Percentiles rank a stretch among this genome's conserved stretches.
Conservation (phyloP, 2,113 vertebrate species). For the Aviceda subcristata region DNA sequence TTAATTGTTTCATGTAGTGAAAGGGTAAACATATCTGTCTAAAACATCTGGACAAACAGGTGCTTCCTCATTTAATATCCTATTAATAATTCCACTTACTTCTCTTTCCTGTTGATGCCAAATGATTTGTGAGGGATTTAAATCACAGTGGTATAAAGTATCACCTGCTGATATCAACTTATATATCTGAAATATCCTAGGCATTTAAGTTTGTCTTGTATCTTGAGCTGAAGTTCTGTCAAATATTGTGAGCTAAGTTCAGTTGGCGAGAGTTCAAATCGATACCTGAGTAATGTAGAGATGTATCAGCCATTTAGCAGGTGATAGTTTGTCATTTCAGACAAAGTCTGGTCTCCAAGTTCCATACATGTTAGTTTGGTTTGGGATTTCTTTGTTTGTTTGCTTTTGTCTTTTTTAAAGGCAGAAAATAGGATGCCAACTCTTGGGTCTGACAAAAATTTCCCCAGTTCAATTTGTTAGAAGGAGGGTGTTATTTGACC, state of each 20-base stretch:
- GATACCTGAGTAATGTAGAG: neutral
- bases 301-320: neutral
- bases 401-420: neutral
- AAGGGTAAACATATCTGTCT: neutral
- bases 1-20: neutral
- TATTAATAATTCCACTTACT: conserved; percentile 24
- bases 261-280: neutral
- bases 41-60: conserved; percentile 45
- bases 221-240: neutral
- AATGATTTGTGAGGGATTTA: conserved; percentile 31
- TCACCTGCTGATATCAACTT: conserved; percentile 24
- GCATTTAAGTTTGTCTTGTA: neutral
- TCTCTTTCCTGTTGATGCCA: neutral
- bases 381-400: neutral
- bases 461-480: neutral
- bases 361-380: neutral
- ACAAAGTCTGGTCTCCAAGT: neutral
- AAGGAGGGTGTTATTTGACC: neutral
- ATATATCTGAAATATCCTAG: neutral
- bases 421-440: neutral
- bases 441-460: neutral
- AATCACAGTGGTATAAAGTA: neutral
- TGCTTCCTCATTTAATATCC: neutral
- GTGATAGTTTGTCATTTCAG: neutral
- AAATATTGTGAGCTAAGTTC: neutral